Percentiles rank a stretch among this genome's conserved stretches.
These are phyloP conservation scores for Cosmia pyralina DNA, from an alignment of 2,888 invertebrate species.

Conservation along the genomic window DNA sequence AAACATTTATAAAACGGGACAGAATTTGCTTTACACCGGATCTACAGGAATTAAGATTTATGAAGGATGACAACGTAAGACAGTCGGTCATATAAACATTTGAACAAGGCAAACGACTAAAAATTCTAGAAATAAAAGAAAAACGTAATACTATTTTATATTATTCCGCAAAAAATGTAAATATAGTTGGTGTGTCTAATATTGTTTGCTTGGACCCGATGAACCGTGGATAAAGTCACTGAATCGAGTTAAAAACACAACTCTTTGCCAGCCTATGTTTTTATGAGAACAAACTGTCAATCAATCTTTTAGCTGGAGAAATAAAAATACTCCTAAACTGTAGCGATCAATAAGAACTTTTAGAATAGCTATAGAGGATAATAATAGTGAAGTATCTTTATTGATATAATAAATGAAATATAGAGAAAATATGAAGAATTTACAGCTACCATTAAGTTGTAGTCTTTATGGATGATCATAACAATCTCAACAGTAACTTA, in stretches of 20 bases:
- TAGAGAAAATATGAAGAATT: conserved; percentile 19
- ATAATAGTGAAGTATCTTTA: conserved; percentile 17
- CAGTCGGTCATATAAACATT: not conserved
- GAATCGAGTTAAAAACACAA: conserved; percentile 54
- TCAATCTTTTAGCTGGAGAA: conserved; percentile 6
- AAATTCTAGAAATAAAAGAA: conserved; percentile 26
- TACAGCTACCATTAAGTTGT: conserved; percentile 18
- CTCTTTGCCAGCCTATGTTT: conserved; percentile 46
- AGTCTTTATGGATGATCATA: conserved; percentile 10
- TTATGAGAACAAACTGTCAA: conserved; percentile 50
- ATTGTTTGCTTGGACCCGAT: conserved; percentile 50
- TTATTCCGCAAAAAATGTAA: conserved; percentile 55
- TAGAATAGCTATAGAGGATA: conserved; percentile 16
- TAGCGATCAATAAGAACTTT: conserved; percentile 2
- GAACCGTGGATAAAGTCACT: conserved; percentile 58
- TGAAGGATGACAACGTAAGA: not conserved
- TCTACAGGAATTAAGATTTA: not conserved
- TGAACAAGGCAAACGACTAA: not conserved
- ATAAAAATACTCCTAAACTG: conserved; percentile 24
- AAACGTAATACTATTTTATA: conserved; percentile 29
- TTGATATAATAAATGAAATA: conserved; percentile 7
- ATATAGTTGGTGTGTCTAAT: conserved; percentile 56
- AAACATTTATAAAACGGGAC: not conserved
- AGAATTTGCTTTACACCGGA: not conserved
- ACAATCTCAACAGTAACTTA: conserved; percentile 9